Evolutionary conservation across 2,113 vertebrate species (phyloP).

Genomic region (Pachycephala philippinensis): DNA sequence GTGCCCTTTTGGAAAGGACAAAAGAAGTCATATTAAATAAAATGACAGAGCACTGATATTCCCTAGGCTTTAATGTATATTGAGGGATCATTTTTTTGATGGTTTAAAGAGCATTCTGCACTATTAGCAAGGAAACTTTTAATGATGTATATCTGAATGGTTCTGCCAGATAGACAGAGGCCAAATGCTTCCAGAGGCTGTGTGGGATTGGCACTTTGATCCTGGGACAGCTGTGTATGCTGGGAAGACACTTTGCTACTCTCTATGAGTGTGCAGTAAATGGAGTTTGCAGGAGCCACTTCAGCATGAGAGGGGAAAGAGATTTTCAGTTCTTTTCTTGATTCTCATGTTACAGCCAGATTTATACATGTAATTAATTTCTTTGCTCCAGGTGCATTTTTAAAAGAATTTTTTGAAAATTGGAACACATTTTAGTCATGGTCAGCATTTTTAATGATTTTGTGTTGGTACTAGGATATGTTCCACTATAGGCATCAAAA

Average conservation of each 20-base stretch:
- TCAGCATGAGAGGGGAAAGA: background rate
- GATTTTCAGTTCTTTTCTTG: background rate
- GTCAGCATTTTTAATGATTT: background rate
- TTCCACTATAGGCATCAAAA: background rate
- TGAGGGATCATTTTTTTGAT: rapidly evolving
- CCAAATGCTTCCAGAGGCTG: background rate
- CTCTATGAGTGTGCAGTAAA: rapidly evolving
- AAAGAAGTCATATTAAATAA: background rate
- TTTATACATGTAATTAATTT: background rate
- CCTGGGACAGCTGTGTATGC: rapidly evolving
- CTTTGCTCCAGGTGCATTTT: background rate
- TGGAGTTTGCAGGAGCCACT: background rate
- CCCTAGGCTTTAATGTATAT: background rate
- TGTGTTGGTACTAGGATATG: background rate
- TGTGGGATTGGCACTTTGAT: background rate
- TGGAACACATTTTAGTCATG: background rate
- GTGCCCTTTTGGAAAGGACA: background rate
- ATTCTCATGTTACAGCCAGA: background rate
- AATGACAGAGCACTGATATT: background rate
- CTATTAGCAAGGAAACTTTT: background rate
- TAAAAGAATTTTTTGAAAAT: background rate
- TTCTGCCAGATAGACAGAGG: background rate
- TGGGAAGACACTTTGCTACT: background rate
- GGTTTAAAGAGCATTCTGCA: background rate
- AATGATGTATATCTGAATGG: background rate